Base-by-base conservation (phyloP, 2,888 invertebrate species). In the Nymphalis c-album region DNA sequence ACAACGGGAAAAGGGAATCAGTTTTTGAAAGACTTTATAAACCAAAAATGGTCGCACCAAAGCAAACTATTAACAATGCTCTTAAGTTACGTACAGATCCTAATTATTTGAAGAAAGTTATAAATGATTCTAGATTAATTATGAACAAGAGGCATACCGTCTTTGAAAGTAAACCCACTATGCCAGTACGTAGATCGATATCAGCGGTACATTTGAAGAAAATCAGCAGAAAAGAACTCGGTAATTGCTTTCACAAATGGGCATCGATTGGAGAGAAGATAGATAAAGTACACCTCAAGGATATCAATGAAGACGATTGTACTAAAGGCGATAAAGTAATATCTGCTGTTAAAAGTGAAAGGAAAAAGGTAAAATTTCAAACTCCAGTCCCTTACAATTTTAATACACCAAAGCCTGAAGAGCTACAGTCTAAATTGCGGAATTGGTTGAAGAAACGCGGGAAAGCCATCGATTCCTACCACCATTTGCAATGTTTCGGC, bases 401-500 rank as follows among this genome's bases (percentile, higher is more conserved):
- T 10, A 90, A 89, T 64, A 90, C 91, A 2, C 92, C 92, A 0
- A 83, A 74, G 57, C 86, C 86, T 0, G 85, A 85, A 22, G 93
- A 93, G 65, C 64, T 93, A 20, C 89, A 88, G 68, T 69, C 79
- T 0, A 81, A 88, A 63, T 76, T 94, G 18, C 88, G 90, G 60
- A 82, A 86, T 0, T 94, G 94, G 94, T 78, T 94, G 7, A 81
- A 87, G 53, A 92, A 92, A 69, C 81, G 86, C 18, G 93, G 93
- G 0, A 93, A 93, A 73, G 86, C 90, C 0, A 59, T 93, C 0
- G 84, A 88, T 58, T 84, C 88, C 0, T 94, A 88, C 74, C 92
- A 91, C 17, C 93, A 94, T 76, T 80, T 94, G 46, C 93, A 93
- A 76, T 94, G 93, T 74, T 94, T 94, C 47, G 93, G 91, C 2